Evolutionary conservation across 2,888 invertebrate species (phyloP), one percentile per base, ranked within the genome.

Genomic region (Pseudococcus longispinus): DNA sequence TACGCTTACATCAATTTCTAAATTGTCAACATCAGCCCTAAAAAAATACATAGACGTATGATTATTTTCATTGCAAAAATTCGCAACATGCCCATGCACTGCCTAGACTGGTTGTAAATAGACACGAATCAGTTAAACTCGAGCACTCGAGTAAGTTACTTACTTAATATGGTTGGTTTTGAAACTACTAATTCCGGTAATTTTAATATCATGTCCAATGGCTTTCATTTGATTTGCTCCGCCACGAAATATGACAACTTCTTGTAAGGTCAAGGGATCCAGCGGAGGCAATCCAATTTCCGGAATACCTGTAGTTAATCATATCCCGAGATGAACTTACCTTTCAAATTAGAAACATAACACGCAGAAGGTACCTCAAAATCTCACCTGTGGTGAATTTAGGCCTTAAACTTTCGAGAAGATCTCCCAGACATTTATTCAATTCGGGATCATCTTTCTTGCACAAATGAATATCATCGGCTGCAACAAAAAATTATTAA

Each of bases 201-300:
- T 93, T 88, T 92, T 92, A 88, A 94, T 92, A 88, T 94, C 92
- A 88, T 94, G 87, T 0, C 92, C 92, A 15, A 91, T 89, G 0
- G 93, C 93, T n/a, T 89, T 90, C 46, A 93, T 90, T 74, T 84
- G 44, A 20, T 46, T 46, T 18, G 37, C 85, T 1, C 87, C 88
- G 6, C 89, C 89, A 77, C 93, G 91, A 0, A 93, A 92, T 87
- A 94, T 90, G 8, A 92, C 92, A 20, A 94, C 92, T 90, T 94
- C 93, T 88, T 93, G 89, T 8, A 90, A 87, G 23, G 88, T n/a
- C 29, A 94, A 93, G 3, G 95, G 95, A 90, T 95, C 94, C 85
- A 94, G 92, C 1, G 93, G 92, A 1, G 94, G 94, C 89, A 94
- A 91, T 85, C 93, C 93, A 88, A 94, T 93, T 89, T 94, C 94